Conservation (phyloP, 2,797 vertebrate genomes). For the Myotis myotis region DNA sequence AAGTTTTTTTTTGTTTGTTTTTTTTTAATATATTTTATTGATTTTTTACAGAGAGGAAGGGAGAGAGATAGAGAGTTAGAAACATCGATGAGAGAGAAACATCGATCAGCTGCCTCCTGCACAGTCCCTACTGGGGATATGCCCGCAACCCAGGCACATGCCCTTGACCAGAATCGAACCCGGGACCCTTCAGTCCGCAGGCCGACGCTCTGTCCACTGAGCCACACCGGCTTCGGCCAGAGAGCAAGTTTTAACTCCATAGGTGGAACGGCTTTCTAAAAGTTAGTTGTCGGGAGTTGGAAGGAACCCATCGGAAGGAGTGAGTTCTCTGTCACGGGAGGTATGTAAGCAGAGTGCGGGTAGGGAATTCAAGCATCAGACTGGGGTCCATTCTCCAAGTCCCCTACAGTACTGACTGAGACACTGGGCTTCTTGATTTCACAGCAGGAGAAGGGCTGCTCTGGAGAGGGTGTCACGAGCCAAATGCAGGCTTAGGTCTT, state of each 20-base stretch:
- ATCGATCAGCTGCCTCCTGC: too few species aligned
- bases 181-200: too few species aligned
- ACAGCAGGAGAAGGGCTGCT: background rate
- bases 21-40: too few species aligned
- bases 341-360: background rate
- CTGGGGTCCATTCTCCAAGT: background rate
- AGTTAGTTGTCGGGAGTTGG: background rate
- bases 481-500: background rate
- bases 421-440: background rate
- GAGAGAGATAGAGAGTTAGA: too few species aligned
- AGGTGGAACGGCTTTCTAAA: background rate
- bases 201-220: too few species aligned
- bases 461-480: background rate
- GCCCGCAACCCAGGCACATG: too few species aligned
- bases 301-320: background rate
- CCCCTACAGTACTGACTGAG: background rate
- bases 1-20: background rate
- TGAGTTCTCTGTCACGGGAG: background rate
- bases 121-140: too few species aligned
- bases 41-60: too few species aligned
- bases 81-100: too few species aligned
- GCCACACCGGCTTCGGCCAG: too few species aligned
- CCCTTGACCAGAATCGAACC: too few species aligned
- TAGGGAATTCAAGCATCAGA: background rate
- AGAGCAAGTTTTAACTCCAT: background rate